Conservation (phyloP, 2,113 vertebrate species). For the Mormyrus lacerda region DNA sequence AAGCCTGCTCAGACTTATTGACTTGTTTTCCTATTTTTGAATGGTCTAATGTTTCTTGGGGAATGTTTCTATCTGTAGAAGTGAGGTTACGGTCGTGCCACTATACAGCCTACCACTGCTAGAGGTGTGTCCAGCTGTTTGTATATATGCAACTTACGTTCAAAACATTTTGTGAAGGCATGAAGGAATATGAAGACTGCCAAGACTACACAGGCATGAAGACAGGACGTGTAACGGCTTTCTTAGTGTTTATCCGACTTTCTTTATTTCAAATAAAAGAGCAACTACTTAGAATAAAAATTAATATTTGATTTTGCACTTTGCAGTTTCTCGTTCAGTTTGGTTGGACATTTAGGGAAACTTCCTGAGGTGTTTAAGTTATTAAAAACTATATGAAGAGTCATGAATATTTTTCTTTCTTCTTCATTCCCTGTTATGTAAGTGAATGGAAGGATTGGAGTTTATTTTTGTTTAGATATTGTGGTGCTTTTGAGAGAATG, state of each 20-base stretch:
- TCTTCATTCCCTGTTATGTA: neutral
- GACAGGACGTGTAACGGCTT: neutral
- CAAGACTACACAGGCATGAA: neutral
- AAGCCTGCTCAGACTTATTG: neutral
- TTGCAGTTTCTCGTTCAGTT: neutral
- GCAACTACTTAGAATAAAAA: neutral
- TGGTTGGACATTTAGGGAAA: neutral
- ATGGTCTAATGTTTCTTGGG: neutral
- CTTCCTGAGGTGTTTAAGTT: neutral
- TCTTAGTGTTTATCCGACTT: neutral
- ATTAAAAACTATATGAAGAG: neutral
- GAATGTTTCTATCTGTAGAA: neutral
- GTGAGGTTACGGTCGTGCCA: neutral
- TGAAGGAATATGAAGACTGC: neutral
- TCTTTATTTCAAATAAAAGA: neutral
- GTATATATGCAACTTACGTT: neutral
- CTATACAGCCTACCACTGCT: neutral
- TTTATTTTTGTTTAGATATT: neutral
- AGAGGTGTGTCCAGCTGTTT: neutral
- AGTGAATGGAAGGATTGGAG: neutral
- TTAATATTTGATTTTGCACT: neutral
- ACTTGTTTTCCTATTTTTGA: neutral
- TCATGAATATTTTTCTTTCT: neutral
- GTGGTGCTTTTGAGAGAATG: neutral
- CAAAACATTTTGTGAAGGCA: neutral